Conservation (phyloP, 2,113 vertebrate species). For the Poeciliopsis turrubarensis region DNA sequence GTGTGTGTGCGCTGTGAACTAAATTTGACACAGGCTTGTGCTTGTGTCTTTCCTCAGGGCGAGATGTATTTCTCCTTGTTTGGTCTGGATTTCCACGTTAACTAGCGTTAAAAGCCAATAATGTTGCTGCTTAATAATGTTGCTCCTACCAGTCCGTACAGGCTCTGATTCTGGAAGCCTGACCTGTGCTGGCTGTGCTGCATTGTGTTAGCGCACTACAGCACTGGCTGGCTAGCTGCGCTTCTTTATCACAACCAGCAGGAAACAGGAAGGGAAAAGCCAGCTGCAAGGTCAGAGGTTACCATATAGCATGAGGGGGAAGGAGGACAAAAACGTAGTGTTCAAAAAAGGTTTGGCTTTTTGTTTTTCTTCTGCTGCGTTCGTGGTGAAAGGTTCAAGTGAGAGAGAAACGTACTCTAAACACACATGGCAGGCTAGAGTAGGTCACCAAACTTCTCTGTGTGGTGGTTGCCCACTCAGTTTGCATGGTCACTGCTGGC, state of each 20-base stretch:
- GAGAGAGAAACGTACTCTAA: constrained; percentile 6
- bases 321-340: constrained; percentile 63
- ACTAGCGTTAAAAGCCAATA: constrained; percentile 27
- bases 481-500: constrained; percentile 28
- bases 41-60: too few species aligned
- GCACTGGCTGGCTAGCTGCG: constrained; percentile 50
- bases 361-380: neutral
- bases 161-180: constrained; percentile 43
- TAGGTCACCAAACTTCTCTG: constrained; percentile 18
- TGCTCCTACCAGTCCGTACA: constrained; percentile 53
- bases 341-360: constrained; percentile 46
- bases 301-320: constrained; percentile 63
- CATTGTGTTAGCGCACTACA: constrained; percentile 44
- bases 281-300: constrained; percentile 76
- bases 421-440: constrained; percentile 5
- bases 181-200: constrained; percentile 59
- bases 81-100: constrained; percentile 43
- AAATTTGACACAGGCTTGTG: neutral
- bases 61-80: neutral
- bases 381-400: constrained; percentile 7
- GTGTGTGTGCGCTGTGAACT: neutral
- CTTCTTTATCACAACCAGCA: constrained; percentile 71
- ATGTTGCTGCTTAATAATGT: constrained; percentile 47
- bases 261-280: constrained; percentile 79
- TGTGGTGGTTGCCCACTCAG: constrained; percentile 9